Evolutionary conservation across 2,888 invertebrate genomes (phyloP), one percentile per base, ranked within the genome.

Genomic region (Brachyptera putata): DNA sequence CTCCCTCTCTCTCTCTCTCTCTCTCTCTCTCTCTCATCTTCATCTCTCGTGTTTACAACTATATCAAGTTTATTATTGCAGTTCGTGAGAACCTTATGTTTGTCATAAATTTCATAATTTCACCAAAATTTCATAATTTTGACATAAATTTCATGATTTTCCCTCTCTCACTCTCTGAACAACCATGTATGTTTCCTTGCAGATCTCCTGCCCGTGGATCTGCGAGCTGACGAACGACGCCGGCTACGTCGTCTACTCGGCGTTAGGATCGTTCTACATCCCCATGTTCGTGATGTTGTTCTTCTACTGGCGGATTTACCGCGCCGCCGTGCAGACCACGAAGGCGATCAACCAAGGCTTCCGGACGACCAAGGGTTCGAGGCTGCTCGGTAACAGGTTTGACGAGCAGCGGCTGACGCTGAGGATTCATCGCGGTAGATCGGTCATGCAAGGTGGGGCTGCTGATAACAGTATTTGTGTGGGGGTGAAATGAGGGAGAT

Each of bases 241-340:
- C 49, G 95, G 95, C 57, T 98, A 98, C 80, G 95, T 97, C 59
- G 88, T 98, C 58, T 96, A 96, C 78, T 95, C 95, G 2, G 96
- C 97, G 0, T 82, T 97, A 22, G 97, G 97, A n/a, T 95, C 95
- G 65, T 97, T 97, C 83, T 97, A 93, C 78, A 88, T 96, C 70
- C 97, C 97, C 39, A 95, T 95, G 94, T 86, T 95, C 69, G 93
- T 97, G 67, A 97, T 97, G 93, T 81, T 95, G 69, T 96, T 95
- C 82, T 96, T 97, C 81, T 97, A 97, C 76, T 95, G 95, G 90
- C 83, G 93, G 68, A 97, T 97, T 69, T 97, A 96, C 78, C 84
- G 90, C 67, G 95, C 96, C 3, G 98, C 97, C 25, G 89, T 92
- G 13, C 85, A 91, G 67, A 93, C 94, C 22, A 94, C 93, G n/a